Base-by-base conservation (phyloP, 2,113 vertebrate genomes). In the Calcarius ornatus region DNA sequence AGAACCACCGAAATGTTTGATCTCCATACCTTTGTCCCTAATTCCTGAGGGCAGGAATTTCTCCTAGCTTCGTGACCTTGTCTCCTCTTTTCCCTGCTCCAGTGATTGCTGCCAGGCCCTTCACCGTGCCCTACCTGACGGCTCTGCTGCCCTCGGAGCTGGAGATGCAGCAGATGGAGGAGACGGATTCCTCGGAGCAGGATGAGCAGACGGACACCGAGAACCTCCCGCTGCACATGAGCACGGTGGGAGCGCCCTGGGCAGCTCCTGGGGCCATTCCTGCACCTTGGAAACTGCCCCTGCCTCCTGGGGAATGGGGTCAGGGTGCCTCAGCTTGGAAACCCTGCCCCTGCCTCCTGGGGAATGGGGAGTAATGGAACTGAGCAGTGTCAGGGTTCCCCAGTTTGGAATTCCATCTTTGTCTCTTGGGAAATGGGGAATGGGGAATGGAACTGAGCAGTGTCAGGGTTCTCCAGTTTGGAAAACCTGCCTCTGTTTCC, bases 131-230 rank as follows among this genome's bases (percentile, higher is more conserved):
- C 4, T 99, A 99, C 91, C 98, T 99, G 95, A 99, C 98, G 5
- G 99, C 99, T 54, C 98, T 99, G 70, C 98, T 99, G 37, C 99
- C 99, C 1, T 99, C 99, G 0, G 99, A 99, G 93, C 98, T 99
- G 96, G 99, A 99, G 82, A 98, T 99, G 86, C 99, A 99, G 92
- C 98, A 98, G 15, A 98, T 99, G 97, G 99, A 99, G 84, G 99
- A 99, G 97, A 99, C 99, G 0, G 99, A 99, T 96, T 99, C 99
- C 4, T 99, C 99, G 0, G 99, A 99, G 94, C 99, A 99, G 96
- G 99, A 99, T 1, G 99, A 99, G 70, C 99, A 99, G 98, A 99
- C 99, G 0, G 99, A 99, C 98, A 98, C 98, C 0, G 99, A 99
- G 94, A 99, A 99, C 96, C 95, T 98, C 7, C 70, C 98, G 2